Conservation (phyloP, 2,888 invertebrate species). For the Perizoma affinitatum region DNA sequence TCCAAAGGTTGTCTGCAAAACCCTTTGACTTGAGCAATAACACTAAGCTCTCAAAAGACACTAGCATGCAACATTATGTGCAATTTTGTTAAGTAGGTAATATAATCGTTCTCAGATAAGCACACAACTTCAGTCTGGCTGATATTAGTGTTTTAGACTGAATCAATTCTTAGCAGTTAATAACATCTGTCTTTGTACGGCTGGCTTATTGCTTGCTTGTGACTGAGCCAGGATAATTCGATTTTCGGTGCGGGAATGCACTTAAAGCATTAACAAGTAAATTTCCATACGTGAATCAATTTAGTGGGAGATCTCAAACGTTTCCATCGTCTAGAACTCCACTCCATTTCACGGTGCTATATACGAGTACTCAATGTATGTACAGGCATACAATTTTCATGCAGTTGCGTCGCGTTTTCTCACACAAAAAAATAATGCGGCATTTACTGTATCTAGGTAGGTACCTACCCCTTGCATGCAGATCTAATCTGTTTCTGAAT, state of each 20-base stretch:
- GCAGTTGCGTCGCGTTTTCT: too few relatives aligned
- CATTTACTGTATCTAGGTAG: too few relatives aligned
- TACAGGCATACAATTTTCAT: too few relatives aligned
- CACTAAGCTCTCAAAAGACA: neutral
- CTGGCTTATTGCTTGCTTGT: neutral
- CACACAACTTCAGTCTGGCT: conserved; percentile 2
- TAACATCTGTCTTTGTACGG: neutral
- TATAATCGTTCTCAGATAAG: conserved; percentile 5
- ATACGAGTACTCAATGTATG: too few relatives aligned
- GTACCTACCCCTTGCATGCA: too few relatives aligned
- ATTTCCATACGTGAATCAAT: conserved; percentile 3
- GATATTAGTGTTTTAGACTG: neutral
- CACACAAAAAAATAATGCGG: too few relatives aligned
- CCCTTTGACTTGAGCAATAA: neutral
- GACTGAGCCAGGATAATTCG: too few relatives aligned
- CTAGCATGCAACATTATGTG: neutral
- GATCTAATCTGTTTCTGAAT: too few relatives aligned
- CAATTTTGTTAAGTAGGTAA: conserved; percentile 8
- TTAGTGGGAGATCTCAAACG: neutral
- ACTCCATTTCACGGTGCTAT: neutral
- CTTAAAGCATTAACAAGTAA: conserved; percentile 2
- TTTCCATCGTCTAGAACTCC: too few relatives aligned
- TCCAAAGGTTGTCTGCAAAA: neutral
- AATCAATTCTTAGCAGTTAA: conserved; percentile 16
- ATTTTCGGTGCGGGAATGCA: neutral